Conservation (phyloP, 2,797 vertebrate genomes). For the Melanotaenia trifasciata region DNA sequence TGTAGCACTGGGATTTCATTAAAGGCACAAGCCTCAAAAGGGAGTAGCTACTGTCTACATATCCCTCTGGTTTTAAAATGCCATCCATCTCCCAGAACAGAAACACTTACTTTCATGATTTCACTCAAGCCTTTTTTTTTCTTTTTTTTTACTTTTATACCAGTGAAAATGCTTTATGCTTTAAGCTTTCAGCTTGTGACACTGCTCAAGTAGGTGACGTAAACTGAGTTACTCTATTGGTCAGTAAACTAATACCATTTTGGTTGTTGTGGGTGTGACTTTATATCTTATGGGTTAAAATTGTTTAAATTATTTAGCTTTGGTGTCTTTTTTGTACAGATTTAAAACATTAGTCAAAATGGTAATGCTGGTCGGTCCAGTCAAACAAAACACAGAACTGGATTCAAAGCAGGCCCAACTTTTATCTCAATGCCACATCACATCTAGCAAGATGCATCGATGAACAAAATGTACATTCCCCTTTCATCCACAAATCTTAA, state of each 20-base stretch:
- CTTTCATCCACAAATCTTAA: neutral
- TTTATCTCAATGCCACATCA: neutral
- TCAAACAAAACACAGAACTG: neutral
- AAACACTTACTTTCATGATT: conserved; percentile 27
- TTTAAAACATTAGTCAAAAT: neutral
- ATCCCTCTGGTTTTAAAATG: conserved; percentile 14
- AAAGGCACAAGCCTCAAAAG: neutral
- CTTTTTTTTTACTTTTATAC: conserved; percentile 14
- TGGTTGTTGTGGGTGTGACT: neutral
- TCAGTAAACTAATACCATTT: neutral
- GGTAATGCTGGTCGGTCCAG: too few species aligned
- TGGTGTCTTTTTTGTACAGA: neutral
- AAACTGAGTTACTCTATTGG: neutral
- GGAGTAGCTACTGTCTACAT: neutral
- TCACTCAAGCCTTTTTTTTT: neutral
- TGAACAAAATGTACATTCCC: neutral
- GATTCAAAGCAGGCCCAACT: neutral
- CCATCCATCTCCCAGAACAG: neutral
- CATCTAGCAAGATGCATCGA: neutral
- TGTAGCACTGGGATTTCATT: neutral
- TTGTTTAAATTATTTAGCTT: too few species aligned
- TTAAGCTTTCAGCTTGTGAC: neutral
- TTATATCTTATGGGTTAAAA: too few species aligned
- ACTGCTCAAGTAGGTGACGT: neutral
- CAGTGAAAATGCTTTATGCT: neutral